These are phyloP conservation scores for Nasonia vitripennis DNA, from an alignment of 1,140 invertebrate genomes.

Conservation along the genomic window DNA sequence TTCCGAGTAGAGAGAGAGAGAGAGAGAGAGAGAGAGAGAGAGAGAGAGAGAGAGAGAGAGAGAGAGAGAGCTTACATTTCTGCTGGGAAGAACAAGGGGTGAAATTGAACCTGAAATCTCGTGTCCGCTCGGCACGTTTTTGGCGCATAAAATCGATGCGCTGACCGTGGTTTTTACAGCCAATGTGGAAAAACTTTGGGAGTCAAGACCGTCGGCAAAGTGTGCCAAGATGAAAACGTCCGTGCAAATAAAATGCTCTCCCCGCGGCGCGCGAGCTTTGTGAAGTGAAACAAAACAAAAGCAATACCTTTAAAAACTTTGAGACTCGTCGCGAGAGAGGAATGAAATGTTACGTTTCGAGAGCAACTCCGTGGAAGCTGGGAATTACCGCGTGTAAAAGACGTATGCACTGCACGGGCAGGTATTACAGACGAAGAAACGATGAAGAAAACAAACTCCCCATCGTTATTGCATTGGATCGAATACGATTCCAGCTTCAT, in stretches of 20 bases:
- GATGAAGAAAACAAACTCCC: too few relatives aligned
- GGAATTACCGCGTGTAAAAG: too few relatives aligned
- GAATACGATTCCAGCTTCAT: too few relatives aligned
- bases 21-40: too few relatives aligned
- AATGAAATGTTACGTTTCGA: not conserved
- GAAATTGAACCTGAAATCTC: slow-evolving; percentile 6
- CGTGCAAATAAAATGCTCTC: not conserved
- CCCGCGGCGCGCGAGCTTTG: not conserved
- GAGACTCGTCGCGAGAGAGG: not conserved
- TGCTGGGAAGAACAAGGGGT: not conserved
- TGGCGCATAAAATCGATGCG: slow-evolving; percentile 5
- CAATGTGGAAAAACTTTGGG: not conserved
- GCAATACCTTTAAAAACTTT: slow-evolving; percentile 8
- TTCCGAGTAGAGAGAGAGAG: not conserved
- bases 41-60: too few relatives aligned
- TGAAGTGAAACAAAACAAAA: slow-evolving; percentile 4
- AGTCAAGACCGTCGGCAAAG: not conserved
- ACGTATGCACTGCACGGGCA: too few relatives aligned
- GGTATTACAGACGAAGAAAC: too few relatives aligned
- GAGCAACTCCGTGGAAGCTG: not conserved
- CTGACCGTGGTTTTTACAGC: not conserved
- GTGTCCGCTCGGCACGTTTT: not conserved
- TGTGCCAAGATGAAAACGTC: slow-evolving; percentile 8
- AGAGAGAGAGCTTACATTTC: not conserved
- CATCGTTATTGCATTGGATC: too few relatives aligned